Evolutionary conservation across 2,888 invertebrate species (phyloP).

Genomic region (Sceliomorpha sp.): DNA sequence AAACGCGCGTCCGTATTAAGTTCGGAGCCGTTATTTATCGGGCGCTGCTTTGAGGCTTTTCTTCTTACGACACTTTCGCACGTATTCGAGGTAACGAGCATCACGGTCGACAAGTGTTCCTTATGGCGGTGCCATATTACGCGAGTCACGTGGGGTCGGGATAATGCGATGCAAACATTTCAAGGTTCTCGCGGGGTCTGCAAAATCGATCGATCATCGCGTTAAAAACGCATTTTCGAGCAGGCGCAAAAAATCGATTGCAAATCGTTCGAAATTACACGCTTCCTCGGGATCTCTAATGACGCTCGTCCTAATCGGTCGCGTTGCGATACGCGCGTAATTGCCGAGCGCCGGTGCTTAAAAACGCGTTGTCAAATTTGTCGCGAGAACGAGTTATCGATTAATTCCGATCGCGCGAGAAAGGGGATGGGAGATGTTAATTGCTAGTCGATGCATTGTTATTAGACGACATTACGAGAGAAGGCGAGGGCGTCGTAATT

Average conservation of each 20-base stretch:
- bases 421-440: conserved; percentile 17
- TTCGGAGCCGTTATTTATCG: conserved; percentile 23
- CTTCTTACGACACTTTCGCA: conserved; percentile 51
- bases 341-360: no score
- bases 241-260: no score
- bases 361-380: conserved; percentile 23
- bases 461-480: conserved; percentile 25
- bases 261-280: no score
- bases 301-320: no score
- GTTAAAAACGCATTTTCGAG: no score
- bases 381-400: conserved; percentile 16
- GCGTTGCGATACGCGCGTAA: no score
- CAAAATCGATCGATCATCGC: conserved; percentile 1
- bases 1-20: conserved; percentile 30
- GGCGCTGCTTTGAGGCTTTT: conserved; percentile 48
- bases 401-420: conserved; percentile 3
- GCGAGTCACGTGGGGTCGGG: conserved; percentile 58
- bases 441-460: conserved; percentile 13
- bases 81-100: conserved; percentile 56
- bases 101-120: conserved; percentile 59
- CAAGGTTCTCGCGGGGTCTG: conserved; percentile 56
- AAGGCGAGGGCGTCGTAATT: not conserved
- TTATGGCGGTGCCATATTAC: conserved; percentile 57
- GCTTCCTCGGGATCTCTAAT: no score
- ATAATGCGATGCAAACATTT: conserved; percentile 63